Evolutionary conservation across 2,888 invertebrate species (phyloP), one percentile per base, ranked within the genome.

Genomic region (Zele albiditarsus): DNA sequence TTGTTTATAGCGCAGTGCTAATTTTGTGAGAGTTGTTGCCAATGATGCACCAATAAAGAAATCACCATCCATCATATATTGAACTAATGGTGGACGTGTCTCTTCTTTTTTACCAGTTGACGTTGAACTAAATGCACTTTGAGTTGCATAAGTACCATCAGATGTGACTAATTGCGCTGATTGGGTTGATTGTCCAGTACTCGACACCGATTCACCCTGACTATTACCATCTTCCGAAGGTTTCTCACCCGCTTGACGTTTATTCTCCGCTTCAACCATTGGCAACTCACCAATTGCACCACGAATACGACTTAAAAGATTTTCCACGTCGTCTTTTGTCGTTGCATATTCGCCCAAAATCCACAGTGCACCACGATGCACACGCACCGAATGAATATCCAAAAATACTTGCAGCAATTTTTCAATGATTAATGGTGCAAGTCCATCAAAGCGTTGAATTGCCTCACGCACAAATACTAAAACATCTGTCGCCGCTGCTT

Each of bases 131-230:
- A 99, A 98, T 58, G 98, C 98, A 80, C 98, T 98, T 90, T 99
- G 99, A 3, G 98, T 95, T 31, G 99, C 99, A 90, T 99, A 99
- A 0, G 99, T 98, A 25, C 99, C 99, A 91, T 99, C 99, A 46
- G 99, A 98, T 63, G 99, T 99, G 58, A 99, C 98, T 76, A 97
- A 90, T 83, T 94, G 95, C 42, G 94, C 92, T 2, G 89, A 87
- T 38, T 81, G 76, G n/a, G 80, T 58, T 76, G 46, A 46, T n/a
- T 53, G 53, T 20, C 20, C 20, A 20, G 53, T 53, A 8, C 20
- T 10, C 20, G 53, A 53, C 20, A 53, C 4, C 20, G 53, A 20
- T 53, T 53, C 20, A 3, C 53, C 53, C 8, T 53, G 53, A 53
- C 85, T 85, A 3, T 82, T 80, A 12, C 73, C 82, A 65, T 86